Evolutionary conservation across 1,140 invertebrate genomes (phyloP), one percentile per base, ranked within the genome.

Genomic region (Leptopilina clavipes): DNA sequence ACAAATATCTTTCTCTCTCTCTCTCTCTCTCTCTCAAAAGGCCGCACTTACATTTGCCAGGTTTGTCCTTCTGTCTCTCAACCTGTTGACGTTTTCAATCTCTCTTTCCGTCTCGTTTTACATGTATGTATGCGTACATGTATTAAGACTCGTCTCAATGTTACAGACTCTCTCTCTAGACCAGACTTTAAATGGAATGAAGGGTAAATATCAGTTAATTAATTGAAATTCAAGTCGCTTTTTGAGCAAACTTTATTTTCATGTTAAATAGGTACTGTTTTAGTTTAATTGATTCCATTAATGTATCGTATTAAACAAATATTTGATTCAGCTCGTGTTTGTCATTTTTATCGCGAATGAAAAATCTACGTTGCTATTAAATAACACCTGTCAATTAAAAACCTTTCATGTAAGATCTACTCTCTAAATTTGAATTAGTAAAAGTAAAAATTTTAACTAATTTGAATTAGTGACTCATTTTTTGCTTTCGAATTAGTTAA

Each of bases 41-140:
- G 76, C 71, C 59, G 74, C 48, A 70, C 25, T 65, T 65, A 73
- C 44, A 79, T 81, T 80, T 72, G 74, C 74, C 70, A 76, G 78
- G 78, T 79, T 70, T 71, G 76, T 81, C 81, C 75, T 77, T 77
- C 78, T 80, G 71, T 80, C 84, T 81, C 85, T 86, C 81, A 80
- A 86, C 81, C 80, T 86, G 85, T 86, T 86, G 83, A 86, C 83
- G 79, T 85, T 86, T 82, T 80, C 84, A 86, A 84, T 86, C 83
- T 85, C 76, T 83, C 79, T 77, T 83, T n/a, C 25, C 25, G 12
- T 14, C 25, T 65, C 19, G 25, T 65, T 65, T 65, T 31, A 65
- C 59, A 65, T 37, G 56, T 65, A 11, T 65, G 56, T 65, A 65
- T 65, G 17, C 54, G 54, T 56, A 56, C 54, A 56, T 19, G 44